Percentiles rank a stretch among this genome's conserved stretches.
phyloP scores from a whole-genome alignment of 2,888 invertebrate genomes.

The Erebia aethiops region DNA sequence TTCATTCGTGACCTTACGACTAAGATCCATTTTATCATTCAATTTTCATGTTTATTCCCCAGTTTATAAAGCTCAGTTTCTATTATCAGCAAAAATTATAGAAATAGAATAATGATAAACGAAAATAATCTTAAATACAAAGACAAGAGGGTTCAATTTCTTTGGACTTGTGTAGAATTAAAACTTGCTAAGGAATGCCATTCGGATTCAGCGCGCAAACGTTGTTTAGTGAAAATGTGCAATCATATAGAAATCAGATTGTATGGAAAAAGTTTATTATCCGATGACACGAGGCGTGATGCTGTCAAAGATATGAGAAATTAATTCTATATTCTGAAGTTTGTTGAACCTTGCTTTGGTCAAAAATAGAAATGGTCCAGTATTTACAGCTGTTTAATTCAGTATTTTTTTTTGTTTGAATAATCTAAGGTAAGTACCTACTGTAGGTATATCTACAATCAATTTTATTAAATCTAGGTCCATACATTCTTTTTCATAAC shows the following conservation, averaged over 20 bases:
- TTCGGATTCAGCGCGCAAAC: slow-evolving; percentile 49
- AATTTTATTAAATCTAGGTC: no score
- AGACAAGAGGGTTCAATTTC: slow-evolving; percentile 38
- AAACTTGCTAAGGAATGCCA: slow-evolving; percentile 56
- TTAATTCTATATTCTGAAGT: neutral
- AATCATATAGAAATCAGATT: slow-evolving; percentile 71
- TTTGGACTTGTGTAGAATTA: slow-evolving; percentile 44
- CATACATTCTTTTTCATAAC: no score
- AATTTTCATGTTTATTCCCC: slow-evolving; percentile 49
- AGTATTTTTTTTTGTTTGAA: no score
- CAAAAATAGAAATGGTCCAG: no score
- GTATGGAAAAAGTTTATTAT: slow-evolving; percentile 65
- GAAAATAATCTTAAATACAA: slow-evolving; percentile 40
- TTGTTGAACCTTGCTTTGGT: neutral
- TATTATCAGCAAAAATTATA: neutral
- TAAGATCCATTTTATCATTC: slow-evolving; percentile 33
- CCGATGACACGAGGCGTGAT: slow-evolving; percentile 53
- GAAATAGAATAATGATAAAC: slow-evolving; percentile 17
- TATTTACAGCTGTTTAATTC: neutral
- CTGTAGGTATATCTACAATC: no score
- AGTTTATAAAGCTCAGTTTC: slow-evolving; percentile 16
- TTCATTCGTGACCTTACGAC: slow-evolving; percentile 34
- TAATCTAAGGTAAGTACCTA: no score
- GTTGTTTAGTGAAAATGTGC: slow-evolving; percentile 75
- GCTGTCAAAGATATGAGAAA: neutral